These are phyloP conservation scores for Chelonia mydas DNA, from an alignment of 2,797 vertebrate genomes.

Conservation along the genomic window DNA sequence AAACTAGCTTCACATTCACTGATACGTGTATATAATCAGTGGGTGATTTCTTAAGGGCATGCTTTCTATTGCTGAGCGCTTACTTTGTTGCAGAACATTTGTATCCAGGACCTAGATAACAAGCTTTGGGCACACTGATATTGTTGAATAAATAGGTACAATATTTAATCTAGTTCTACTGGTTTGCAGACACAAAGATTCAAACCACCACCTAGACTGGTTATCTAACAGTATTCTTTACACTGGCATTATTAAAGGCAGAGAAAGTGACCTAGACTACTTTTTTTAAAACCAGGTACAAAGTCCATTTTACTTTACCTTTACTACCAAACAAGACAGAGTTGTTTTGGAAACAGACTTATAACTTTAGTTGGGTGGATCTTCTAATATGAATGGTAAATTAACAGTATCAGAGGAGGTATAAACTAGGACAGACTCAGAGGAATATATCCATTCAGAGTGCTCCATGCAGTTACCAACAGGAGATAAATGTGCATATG, in stretches of 20 bases:
- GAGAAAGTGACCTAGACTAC: background rate
- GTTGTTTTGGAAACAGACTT: background rate
- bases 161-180: background rate
- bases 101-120: background rate
- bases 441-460: background rate
- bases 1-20: background rate
- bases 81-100: background rate
- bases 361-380: background rate
- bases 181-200: background rate
- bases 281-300: background rate
- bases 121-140: background rate
- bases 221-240: background rate
- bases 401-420: background rate
- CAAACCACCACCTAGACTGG: background rate
- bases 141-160: background rate
- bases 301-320: accelerated
- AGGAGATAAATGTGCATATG: background rate
- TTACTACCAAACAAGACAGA: background rate
- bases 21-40: background rate
- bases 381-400: background rate
- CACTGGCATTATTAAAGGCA: background rate
- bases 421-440: background rate
- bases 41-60: conserved; percentile 34
- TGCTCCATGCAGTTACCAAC: background rate
- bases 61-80: conserved; percentile 34